Evolutionary conservation across 2,113 vertebrate genomes (phyloP).

Genomic region (Mohoua ochrocephala): DNA sequence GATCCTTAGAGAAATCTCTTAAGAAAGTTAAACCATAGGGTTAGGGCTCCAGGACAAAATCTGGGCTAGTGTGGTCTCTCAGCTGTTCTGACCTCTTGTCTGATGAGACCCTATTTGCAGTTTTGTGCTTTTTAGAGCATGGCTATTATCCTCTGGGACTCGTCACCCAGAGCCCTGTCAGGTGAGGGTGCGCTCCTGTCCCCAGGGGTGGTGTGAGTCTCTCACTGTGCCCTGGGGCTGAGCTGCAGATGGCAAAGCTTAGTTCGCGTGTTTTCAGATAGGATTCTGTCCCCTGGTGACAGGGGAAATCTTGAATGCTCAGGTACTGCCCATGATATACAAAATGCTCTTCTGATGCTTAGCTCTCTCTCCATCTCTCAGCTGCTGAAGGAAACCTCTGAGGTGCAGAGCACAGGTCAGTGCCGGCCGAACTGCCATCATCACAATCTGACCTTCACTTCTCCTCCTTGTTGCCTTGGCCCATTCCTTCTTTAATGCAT

Average conservation of each 20-base stretch:
- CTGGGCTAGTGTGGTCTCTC: background rate
- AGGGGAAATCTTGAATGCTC: background rate
- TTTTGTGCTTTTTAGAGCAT: background rate
- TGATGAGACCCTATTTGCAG: background rate
- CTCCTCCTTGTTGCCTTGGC: background rate
- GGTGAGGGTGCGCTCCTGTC: background rate
- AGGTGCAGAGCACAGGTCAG: background rate
- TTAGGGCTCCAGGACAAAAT: background rate
- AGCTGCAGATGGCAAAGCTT: background rate
- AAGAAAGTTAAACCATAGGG: slow-evolving; percentile 26
- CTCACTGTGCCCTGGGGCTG: background rate
- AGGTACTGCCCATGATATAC: background rate
- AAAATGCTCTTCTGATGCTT: background rate
- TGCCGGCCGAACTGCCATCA: background rate
- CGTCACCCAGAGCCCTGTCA: background rate
- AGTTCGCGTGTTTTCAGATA: background rate
- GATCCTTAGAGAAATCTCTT: slow-evolving; percentile 44
- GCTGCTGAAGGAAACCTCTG: background rate
- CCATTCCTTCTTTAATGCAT: background rate
- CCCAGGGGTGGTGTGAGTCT: background rate
- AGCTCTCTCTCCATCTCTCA: background rate
- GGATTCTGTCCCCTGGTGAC: background rate
- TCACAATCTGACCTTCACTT: background rate
- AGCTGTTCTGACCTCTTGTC: background rate
- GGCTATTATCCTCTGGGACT: background rate